Evolutionary conservation across 2,888 invertebrate genomes (phyloP), one percentile per base, ranked within the genome.

Genomic region (Pseudococcus longispinus): DNA sequence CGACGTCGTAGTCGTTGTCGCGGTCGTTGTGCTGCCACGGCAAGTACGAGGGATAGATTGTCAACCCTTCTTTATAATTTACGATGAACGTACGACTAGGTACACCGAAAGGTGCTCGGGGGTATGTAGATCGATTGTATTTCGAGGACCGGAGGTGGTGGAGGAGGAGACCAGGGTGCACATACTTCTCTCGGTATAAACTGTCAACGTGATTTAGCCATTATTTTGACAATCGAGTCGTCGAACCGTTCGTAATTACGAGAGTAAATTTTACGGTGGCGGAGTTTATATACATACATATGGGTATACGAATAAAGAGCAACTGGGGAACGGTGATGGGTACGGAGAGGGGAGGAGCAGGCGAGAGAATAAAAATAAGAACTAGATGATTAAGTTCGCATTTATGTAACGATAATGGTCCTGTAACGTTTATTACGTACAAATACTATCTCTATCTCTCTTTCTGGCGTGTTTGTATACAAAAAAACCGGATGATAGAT

Each of bases 151-250:
- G 6, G 4, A 5, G 15, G 18, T 4, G 55, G 6, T n/a, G 15
- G 44, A 51, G 3, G 51, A n/a, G 51, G 51, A n/a, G 51, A n/a
- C n/a, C 18, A n/a, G 51, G 26, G 65, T 29, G 70, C 4, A 18
- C 15, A 13, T 70, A 29, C 29, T 32, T 29, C n/a, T 29, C 29
- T 20, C 23, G n/a, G 55, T n/a, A 55, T 55, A 55, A 0, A 55
- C 23, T 60, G 70, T 26, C 29, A 29, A 6, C 70, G 32, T 70
- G 70, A 70, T 70, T 70, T 70, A 70, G 70, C 32, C 29, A 70
- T 70, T 70, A 70, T 70, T 70, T 70, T 70, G 70, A 70, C 70
- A 70, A 70, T 70, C 70, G 70, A 70, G 29, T 70, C 70, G 70
- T 5, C 70, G 15, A 29, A 70, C 70, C 70, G 70, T 29, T 26